Base-by-base conservation (phyloP, 2,797 vertebrate species). In the Sebastes cheni region DNA sequence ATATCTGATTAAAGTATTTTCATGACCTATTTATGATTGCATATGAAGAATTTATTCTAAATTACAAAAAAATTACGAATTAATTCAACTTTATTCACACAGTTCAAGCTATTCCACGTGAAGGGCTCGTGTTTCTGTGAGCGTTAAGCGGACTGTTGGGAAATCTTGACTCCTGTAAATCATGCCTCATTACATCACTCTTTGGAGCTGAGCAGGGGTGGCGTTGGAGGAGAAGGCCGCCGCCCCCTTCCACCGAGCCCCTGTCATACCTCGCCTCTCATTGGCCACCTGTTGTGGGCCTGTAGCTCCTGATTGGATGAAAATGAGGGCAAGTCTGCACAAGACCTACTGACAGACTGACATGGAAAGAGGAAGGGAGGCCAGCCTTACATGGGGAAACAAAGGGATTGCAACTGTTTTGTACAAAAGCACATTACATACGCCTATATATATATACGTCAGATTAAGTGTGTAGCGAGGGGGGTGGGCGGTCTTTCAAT, bases 251-350 rank as follows among this genome's bases (percentile, higher is more conserved):
- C 82, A 85, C 86, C 94, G 34, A 95, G 90, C 95, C 95, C 88
- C 93, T 86, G 85, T 11, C 61, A 39, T 80, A 30, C 75, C 75
- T 36, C 6, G 2, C 11, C 5, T 3, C 77, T 84, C 78, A 95
- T 95, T 96, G 95, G 95, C 20, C 74, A 13, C 60, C 64, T 4
- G 23, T 54, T 59, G 62, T 32, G 59, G 59, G 79, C 56, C 78
- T 79, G 77, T 10, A 1, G 29, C 18, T 13, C 52, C 18, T 10
- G 82, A 96, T 95, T 95, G 95, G 96, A 58, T 78, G 22, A 79
- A 80, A 95, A 94, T 1, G 76, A 93, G 94, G 94, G 92, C 95
- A 95, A 86, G 94, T 90, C 93, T 90, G 80, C 66, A 82, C 89
- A 81, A 90, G 93, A 88, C 86, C 91, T 82, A 90, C 92, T 90